Conservation (phyloP, 2,888 invertebrate species). For the Panorpa germanica region DNA sequence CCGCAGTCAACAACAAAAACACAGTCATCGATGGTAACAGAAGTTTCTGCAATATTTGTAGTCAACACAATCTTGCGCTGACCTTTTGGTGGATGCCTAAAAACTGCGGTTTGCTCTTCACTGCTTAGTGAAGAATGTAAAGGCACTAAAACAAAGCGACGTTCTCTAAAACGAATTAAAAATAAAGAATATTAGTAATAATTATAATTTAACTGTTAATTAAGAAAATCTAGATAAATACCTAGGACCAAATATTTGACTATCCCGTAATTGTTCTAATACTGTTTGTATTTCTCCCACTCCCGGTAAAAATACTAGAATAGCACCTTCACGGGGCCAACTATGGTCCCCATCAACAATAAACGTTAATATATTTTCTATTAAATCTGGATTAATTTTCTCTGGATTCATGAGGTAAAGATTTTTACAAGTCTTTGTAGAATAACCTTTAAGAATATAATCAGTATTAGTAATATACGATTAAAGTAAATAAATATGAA, state of each 20-base stretch:
- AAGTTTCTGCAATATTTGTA: constrained; percentile 92
- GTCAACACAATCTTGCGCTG: constrained; percentile 72
- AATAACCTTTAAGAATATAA: constrained; percentile 25
- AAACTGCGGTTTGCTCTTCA: constrained; percentile 63
- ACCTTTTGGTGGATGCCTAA: constrained; percentile 44
- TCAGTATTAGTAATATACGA: constrained; percentile 7
- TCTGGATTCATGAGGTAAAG: constrained; percentile 59
- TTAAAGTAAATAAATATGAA: constrained; percentile 2
- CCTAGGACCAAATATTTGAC: constrained; percentile 41
- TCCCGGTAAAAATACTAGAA: constrained; percentile 62
- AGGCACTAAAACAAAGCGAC: constrained; percentile 60
- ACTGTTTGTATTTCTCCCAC: constrained; percentile 57
- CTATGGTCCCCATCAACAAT: constrained; percentile 53
- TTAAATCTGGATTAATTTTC: constrained; percentile 57
- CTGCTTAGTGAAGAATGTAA: constrained; percentile 71
- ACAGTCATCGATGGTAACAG: constrained; percentile 89
- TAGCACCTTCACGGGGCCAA: constrained; percentile 52
- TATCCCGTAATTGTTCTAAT: constrained; percentile 45
- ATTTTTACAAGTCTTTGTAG: constrained; percentile 45
- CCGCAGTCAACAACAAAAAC: constrained; percentile 88
- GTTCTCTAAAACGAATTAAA: constrained; percentile 23
- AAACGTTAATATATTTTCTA: constrained; percentile 49
- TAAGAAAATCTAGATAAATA: constrained; percentile 16
- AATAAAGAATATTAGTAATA: neutral
- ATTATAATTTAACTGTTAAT: neutral